Evolutionary conservation across 2,888 invertebrate genomes (phyloP).

Genomic region (Phengaris arion): DNA sequence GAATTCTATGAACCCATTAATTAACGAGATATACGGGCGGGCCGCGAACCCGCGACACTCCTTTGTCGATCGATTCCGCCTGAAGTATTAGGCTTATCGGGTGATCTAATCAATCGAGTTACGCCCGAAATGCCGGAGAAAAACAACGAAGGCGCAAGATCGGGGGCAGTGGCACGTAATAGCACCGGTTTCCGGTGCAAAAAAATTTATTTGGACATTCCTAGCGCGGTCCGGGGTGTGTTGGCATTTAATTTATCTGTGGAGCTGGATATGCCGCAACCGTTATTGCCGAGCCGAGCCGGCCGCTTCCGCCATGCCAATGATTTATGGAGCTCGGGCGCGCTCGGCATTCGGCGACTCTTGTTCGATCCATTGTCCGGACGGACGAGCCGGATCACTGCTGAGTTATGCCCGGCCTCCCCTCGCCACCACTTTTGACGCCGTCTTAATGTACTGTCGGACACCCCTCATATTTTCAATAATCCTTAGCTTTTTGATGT

Average conservation of each 20-base stretch:
- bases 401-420: constrained; percentile 67
- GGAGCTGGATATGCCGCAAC: constrained; percentile 69
- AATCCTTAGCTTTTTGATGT: constrained; percentile 14
- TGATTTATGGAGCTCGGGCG: constrained; percentile 64
- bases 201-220: constrained; percentile 77
- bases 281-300: constrained; percentile 68
- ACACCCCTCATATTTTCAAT: constrained; percentile 34
- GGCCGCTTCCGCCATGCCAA: constrained; percentile 77
- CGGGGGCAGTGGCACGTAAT: constrained; percentile 74
- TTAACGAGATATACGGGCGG: constrained; percentile 74
- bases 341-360: constrained; percentile 70
- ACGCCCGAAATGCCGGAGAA: constrained; percentile 69
- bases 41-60: constrained; percentile 55
- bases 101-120: constrained; percentile 72
- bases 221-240: constrained; percentile 68
- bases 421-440: constrained; percentile 64
- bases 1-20: constrained; percentile 55
- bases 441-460: constrained; percentile 51
- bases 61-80: constrained; percentile 77
- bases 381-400: constrained; percentile 66
- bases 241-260: constrained; percentile 78
- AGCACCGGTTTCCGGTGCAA: constrained; percentile 74
- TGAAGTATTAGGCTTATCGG: constrained; percentile 73
- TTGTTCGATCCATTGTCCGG: constrained; percentile 72
- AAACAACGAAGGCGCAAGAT: constrained; percentile 71